A percentile compares a stretch with the other conserved stretches of the same genome.
Evolutionary conservation across 2,797 vertebrate genomes (phyloP).

Genomic region (Nannoperca obscura): DNA sequence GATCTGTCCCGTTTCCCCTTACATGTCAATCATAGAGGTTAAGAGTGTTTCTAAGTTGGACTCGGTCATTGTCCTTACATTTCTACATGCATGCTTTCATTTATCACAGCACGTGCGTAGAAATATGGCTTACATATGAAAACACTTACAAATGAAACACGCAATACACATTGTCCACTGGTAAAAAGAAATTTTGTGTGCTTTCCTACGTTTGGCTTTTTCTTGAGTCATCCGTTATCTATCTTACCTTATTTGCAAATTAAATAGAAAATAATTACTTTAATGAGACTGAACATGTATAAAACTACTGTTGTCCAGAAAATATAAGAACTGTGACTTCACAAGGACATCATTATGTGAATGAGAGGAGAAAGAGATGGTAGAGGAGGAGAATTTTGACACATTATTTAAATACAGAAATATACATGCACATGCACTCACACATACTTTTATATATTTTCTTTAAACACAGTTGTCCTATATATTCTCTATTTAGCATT

Average conservation of each 20-base stretch:
- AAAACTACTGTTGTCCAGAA: not conserved
- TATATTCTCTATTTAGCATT: slow-evolving; percentile 9
- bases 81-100: not conserved
- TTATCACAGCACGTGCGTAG: not conserved
- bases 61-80: not conserved
- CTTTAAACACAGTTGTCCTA: not conserved
- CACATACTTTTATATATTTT: not conserved
- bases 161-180: not conserved
- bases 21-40: slow-evolving; percentile 16
- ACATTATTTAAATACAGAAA: slow-evolving; percentile 8
- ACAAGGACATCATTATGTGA: slow-evolving; percentile 5
- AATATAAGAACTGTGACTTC: slow-evolving; percentile 6
- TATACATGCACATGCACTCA: not conserved
- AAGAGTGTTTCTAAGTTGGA: slow-evolving; percentile 22
- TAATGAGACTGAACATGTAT: not conserved
- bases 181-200: not conserved
- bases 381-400: slow-evolving; percentile 9
- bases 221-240: not conserved
- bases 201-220: not conserved
- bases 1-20: slow-evolving; percentile 31
- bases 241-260: not conserved
- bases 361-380: not conserved
- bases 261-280: not conserved
- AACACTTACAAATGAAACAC: not conserved
- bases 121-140: not conserved